These are phyloP conservation scores for Anoplius nigerrimus DNA, from an alignment of 2,888 invertebrate genomes.

Conservation along the genomic window DNA sequence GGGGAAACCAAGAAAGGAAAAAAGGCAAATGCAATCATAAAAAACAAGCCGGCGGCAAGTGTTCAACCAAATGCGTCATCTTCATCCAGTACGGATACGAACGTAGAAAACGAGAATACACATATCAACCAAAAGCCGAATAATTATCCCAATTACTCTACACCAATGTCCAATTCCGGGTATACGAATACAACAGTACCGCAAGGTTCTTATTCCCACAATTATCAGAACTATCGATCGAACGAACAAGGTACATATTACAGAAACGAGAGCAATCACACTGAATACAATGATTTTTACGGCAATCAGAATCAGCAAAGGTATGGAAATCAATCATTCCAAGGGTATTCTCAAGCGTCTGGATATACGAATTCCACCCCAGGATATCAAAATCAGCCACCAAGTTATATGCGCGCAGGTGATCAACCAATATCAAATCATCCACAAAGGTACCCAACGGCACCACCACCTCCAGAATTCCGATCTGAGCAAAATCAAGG, in stretches of 20 bases:
- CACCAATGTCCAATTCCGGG: conserved; percentile 56
- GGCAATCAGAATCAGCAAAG: conserved; percentile 65
- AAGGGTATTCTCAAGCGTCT: conserved; percentile 61
- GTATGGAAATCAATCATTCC: conserved; percentile 64
- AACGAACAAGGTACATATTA: conserved; percentile 68
- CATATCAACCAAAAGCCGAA: conserved; percentile 50
- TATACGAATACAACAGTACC: conserved; percentile 56
- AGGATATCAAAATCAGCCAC: conserved; percentile 55
- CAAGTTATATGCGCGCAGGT: conserved; percentile 53
- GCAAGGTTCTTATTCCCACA: conserved; percentile 58
- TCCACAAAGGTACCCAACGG: conserved; percentile 54
- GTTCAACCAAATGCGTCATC: conserved; percentile 75
- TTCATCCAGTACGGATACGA: conserved; percentile 58
- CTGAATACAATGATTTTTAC: conserved; percentile 65
- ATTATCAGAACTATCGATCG: conserved; percentile 64
- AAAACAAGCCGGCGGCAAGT: conserved; percentile 78
- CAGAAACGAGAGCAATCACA: conserved; percentile 60
- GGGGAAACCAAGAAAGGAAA: conserved; percentile 72
- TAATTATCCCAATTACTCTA: conserved; percentile 60
- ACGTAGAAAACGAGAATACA: conserved; percentile 30
- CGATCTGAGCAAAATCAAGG: conserved; percentile 60
- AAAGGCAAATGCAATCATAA: conserved; percentile 66
- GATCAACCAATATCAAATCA: conserved; percentile 54
- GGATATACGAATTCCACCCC: conserved; percentile 58
- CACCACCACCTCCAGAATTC: conserved; percentile 56